Evolutionary conservation across 2,888 invertebrate species (phyloP).

Genomic region (Altica lythri): DNA sequence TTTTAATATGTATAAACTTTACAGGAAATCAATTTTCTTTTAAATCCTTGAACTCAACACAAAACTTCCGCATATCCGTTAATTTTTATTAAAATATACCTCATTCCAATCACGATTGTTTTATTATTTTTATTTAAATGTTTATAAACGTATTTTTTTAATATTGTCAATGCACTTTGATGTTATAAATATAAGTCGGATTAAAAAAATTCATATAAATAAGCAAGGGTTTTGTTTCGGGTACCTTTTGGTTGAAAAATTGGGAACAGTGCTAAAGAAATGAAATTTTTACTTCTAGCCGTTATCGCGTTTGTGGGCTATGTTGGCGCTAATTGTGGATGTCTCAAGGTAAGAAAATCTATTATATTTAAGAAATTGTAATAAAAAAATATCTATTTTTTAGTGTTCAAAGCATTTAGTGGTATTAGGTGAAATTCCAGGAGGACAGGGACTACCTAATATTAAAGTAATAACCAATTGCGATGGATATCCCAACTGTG

Average conservation of each 20-base stretch:
- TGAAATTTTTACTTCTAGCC: slow-evolving; percentile 31
- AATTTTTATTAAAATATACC: neutral
- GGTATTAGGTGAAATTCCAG: slow-evolving; percentile 37
- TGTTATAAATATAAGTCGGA: slow-evolving; percentile 29
- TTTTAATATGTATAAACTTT: neutral
- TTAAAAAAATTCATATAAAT: slow-evolving; percentile 26
- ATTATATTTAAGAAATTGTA: too few relatives aligned
- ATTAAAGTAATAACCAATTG: slow-evolving; percentile 49
- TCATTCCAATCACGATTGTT: slow-evolving; percentile 23
- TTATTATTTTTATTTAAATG: slow-evolving; percentile 27
- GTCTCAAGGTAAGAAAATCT: slow-evolving; percentile 53
- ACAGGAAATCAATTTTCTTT: neutral
- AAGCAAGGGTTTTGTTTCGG: slow-evolving; percentile 11
- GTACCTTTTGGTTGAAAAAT: slow-evolving; percentile 11
- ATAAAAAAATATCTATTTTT: slow-evolving; percentile 31
- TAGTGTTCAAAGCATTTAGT: slow-evolving; percentile 52
- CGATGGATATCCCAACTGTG: slow-evolving; percentile 40
- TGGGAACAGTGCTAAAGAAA: slow-evolving; percentile 22
- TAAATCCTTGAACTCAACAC: slow-evolving; percentile 14
- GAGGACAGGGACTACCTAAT: slow-evolving; percentile 44
- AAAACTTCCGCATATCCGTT: slow-evolving; percentile 9
- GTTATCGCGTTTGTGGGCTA: slow-evolving; percentile 32
- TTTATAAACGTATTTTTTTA: slow-evolving; percentile 22
- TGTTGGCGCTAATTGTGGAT: slow-evolving; percentile 50
- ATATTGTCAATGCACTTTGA: slow-evolving; percentile 32